Evolutionary conservation across 2,113 vertebrate genomes (phyloP).

Genomic region (Potamarius usumacintae): DNA sequence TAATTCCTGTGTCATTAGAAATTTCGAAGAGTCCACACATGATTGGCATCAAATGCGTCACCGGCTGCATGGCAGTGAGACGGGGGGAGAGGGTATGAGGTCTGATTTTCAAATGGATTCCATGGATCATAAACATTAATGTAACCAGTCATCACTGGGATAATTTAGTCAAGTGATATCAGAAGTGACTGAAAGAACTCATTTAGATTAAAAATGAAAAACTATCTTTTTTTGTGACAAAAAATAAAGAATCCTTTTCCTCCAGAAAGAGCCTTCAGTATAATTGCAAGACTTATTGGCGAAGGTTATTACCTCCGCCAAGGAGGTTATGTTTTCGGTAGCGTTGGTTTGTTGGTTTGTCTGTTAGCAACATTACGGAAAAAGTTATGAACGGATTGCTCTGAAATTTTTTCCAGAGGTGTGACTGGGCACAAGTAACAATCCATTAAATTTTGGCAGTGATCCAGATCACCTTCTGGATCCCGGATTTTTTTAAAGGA

Average conservation of each 20-base stretch:
- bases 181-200: background rate
- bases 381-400: no score
- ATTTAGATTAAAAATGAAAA: background rate
- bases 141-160: background rate
- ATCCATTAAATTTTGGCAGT: no score
- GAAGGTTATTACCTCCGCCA: rapidly evolving
- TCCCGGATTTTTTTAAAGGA: no score
- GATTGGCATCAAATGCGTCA: background rate
- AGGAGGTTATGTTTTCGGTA: no score
- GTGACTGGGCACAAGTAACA: no score
- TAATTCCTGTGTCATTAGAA: slow-evolving; percentile 38
- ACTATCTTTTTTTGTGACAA: no score
- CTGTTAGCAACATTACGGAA: no score
- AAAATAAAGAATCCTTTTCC: no score
- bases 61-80: background rate
- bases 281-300: background rate
- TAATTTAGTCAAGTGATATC: background rate
- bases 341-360: no score
- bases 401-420: no score
- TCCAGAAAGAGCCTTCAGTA: background rate
- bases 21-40: background rate
- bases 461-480: no score
- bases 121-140: background rate
- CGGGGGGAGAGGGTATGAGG: background rate
- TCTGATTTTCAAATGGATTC: background rate